Base-by-base conservation (phyloP, 2,888 invertebrate genomes). In the Heterodera filipjevi region DNA sequence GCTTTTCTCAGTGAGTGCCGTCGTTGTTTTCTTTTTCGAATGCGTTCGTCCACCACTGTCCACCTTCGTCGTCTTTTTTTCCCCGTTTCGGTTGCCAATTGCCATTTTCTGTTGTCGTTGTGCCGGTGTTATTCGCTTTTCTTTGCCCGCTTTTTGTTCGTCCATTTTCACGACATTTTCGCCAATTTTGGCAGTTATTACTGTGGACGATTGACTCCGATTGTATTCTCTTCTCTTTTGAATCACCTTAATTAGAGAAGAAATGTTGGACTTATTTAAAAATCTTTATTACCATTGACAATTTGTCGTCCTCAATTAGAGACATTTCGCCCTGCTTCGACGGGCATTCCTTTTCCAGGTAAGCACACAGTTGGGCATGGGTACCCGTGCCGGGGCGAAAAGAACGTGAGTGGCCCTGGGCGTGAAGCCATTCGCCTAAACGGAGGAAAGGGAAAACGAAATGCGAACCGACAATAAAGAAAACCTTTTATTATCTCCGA, bases 371-470 rank as follows among this genome's bases (percentile, higher is more conserved):
- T n/a, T 46, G 22, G 39, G 33, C 33, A 14, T 80, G 80, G 27
- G 80, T 32, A n/a, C 39, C 59, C 8, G 79, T 80, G n/a, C 59
- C 74, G 10, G 80, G 80, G 14, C 46, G 71, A 59, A 80, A 80
- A 16, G 76, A 35, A 16, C 79, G 72, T 12, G 73, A 64, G 6
- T 64, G 80, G 1, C 80, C 74, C 6, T 72, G 22, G 27, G 80
- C 44, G 39, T 80, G 80, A 22, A 80, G 66, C 80, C 80, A 80
- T 76, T 80, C 80, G 2, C 79, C 79, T 79, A 77, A 77, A 59
- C 14, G 27, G 2, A 49, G 30, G 35, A n/a, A 39, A 39, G 49
- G 35, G 12, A 27, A 74, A 27, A 19, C 59, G 53, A 0, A 39
- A 39, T 39, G 39, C 5, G 5, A 39, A 39, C 10, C 5, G 10